Evolutionary conservation across 2,888 invertebrate genomes (phyloP).

Genomic region (Metellina segmentata): DNA sequence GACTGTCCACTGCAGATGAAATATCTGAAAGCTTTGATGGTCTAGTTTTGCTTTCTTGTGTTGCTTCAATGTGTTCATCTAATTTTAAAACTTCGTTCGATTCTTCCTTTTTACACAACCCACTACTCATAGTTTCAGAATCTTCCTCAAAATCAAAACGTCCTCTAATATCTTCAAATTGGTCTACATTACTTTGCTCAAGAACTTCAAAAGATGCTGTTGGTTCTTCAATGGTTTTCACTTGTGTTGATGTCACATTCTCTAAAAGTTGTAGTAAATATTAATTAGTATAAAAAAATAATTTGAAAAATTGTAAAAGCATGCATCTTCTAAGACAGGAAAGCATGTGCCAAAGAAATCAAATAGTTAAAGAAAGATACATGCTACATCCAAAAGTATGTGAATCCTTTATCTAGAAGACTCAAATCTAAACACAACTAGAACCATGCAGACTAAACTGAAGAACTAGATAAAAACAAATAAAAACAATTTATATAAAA

Average conservation of each 20-base stretch:
- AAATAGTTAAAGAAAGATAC: slow-evolving; percentile 36
- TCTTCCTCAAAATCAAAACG: slow-evolving; percentile 27
- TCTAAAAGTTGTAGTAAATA: slow-evolving; percentile 76
- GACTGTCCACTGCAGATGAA: slow-evolving; percentile 67
- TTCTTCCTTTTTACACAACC: slow-evolving; percentile 58
- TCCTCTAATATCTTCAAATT: not conserved
- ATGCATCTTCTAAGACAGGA: slow-evolving; percentile 59
- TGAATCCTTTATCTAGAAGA: slow-evolving; percentile 45
- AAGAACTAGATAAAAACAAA: slow-evolving; percentile 21
- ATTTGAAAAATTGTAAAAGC: slow-evolving; percentile 35
- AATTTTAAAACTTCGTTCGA: slow-evolving; percentile 67
- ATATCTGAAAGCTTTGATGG: slow-evolving; percentile 47
- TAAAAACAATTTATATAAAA: slow-evolving; percentile 23
- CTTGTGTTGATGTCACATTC: slow-evolving; percentile 44
- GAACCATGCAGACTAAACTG: slow-evolving; percentile 39
- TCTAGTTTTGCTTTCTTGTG: not conserved
- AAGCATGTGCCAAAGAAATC: slow-evolving; percentile 59
- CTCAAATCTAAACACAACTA: slow-evolving; percentile 35
- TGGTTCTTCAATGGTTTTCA: slow-evolving; percentile 49
- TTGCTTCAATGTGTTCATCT: slow-evolving; percentile 39
- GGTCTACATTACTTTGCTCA: slow-evolving; percentile 13
- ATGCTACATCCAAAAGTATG: slow-evolving; percentile 60
- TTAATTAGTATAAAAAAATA: slow-evolving; percentile 57
- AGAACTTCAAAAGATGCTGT: slow-evolving; percentile 16
- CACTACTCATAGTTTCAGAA: slow-evolving; percentile 42